These are phyloP conservation scores for Chinchilla lanigera DNA, from an alignment of 2,113 vertebrate genomes.

Conservation along the genomic window DNA sequence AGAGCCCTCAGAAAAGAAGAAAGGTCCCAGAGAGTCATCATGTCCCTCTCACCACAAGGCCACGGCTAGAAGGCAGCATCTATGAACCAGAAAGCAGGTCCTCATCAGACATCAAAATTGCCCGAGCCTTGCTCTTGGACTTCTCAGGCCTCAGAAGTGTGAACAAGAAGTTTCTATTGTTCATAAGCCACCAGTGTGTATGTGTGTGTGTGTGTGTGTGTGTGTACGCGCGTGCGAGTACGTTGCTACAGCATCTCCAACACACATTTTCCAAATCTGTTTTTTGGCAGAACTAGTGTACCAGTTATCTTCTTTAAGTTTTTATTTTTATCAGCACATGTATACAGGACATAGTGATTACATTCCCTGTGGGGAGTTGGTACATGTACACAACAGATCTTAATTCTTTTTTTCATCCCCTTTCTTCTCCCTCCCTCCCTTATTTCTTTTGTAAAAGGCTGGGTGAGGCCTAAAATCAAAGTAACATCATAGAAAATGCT, in stretches of 20 bases:
- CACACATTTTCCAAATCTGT: neutral
- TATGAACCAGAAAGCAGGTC: neutral
- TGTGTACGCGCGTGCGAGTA: too few species aligned
- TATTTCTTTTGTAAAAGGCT: neutral
- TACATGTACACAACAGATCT: neutral
- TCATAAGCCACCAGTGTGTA: neutral
- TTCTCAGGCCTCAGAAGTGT: neutral
- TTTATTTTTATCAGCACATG: neutral
- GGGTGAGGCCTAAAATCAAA: slow-evolving; percentile 21
- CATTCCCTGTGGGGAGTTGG: neutral
- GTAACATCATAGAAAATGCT: neutral
- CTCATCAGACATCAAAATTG: fast-evolving
- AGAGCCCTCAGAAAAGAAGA: neutral
- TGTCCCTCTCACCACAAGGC: neutral
- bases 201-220: neutral
- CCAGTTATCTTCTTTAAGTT: neutral
- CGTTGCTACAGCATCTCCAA: neutral
- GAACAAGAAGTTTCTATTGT: neutral
- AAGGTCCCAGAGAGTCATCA: neutral
- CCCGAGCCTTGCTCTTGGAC: neutral
- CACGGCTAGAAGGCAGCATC: neutral
- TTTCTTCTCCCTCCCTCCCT: neutral
- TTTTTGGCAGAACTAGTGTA: neutral
- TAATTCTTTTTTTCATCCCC: neutral
- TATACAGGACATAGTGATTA: neutral